A percentile compares a stretch with the other conserved stretches of the same genome.
phyloP scores from a whole-genome alignment of 2,888 invertebrate species.

The Osedax frankpressi region DNA sequence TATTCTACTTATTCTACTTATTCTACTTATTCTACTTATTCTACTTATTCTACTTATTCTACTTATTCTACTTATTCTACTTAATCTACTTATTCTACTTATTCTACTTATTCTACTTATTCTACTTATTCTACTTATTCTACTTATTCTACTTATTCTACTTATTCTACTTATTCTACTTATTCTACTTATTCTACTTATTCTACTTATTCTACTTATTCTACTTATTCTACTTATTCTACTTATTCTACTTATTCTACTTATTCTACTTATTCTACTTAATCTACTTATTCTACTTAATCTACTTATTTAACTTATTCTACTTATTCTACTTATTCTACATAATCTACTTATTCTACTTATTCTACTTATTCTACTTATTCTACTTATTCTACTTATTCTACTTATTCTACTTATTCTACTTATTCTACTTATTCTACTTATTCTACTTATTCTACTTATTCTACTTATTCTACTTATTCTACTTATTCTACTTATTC shows the following conservation, averaged over 20 bases:
- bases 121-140: background rate
- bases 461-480: background rate
- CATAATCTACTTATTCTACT: background rate
- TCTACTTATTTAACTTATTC: background rate
- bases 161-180: slow-evolving; percentile 1
- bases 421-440: slow-evolving; percentile 1
- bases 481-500: background rate
- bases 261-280: background rate
- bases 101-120: background rate
- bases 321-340: slow-evolving; percentile 1
- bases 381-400: background rate
- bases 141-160: slow-evolving; percentile 1
- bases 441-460: background rate
- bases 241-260: slow-evolving; percentile 1
- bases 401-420: slow-evolving; percentile 1
- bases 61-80: too few species aligned
- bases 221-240: slow-evolving; percentile 1
- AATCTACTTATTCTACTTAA: background rate
- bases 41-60: too few species aligned
- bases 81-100: too few species aligned
- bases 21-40: too few species aligned
- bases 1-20: too few species aligned
- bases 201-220: background rate
- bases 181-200: background rate
- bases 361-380: background rate